Conservation (phyloP, 2,113 vertebrate genomes). For the Oryzias javanicus region DNA sequence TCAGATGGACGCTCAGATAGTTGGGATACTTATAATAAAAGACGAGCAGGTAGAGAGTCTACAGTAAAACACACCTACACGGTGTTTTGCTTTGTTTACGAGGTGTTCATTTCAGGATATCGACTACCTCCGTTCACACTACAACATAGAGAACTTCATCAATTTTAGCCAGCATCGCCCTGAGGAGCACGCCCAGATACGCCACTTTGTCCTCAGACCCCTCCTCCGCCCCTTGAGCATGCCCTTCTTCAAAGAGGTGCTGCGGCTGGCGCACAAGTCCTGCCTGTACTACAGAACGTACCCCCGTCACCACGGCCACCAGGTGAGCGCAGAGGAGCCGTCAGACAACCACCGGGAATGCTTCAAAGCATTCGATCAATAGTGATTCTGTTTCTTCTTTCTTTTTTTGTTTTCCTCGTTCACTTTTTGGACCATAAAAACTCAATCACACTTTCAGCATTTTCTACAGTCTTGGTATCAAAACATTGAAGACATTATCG, state of each 20-base stretch:
- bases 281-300: slow-evolving; percentile 85
- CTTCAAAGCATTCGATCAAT: too few species aligned
- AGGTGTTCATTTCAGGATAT: slow-evolving; percentile 75
- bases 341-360: not conserved
- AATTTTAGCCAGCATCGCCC: slow-evolving; percentile 80
- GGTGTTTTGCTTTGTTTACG: not conserved
- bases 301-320: slow-evolving; percentile 52
- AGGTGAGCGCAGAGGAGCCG: slow-evolving; percentile 73
- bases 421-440: too few species aligned
- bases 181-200: slow-evolving; percentile 85
- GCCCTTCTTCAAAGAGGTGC: slow-evolving; percentile 87
- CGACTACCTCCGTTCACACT: slow-evolving; percentile 85
- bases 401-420: too few species aligned
- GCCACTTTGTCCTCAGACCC: slow-evolving; percentile 82
- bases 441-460: too few species aligned
- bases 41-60: slow-evolving; percentile 83
- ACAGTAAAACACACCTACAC: not conserved
- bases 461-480: too few species aligned
- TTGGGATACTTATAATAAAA: slow-evolving; percentile 82
- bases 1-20: slow-evolving; percentile 76
- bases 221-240: slow-evolving; percentile 78
- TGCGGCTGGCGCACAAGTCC: slow-evolving; percentile 84
- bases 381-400: too few species aligned
- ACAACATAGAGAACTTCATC: slow-evolving; percentile 91
- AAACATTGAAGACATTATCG: too few species aligned